Evolutionary conservation across 2,888 invertebrate species (phyloP), one percentile per base, ranked within the genome.

Genomic region (Leistus spinibarbis): DNA sequence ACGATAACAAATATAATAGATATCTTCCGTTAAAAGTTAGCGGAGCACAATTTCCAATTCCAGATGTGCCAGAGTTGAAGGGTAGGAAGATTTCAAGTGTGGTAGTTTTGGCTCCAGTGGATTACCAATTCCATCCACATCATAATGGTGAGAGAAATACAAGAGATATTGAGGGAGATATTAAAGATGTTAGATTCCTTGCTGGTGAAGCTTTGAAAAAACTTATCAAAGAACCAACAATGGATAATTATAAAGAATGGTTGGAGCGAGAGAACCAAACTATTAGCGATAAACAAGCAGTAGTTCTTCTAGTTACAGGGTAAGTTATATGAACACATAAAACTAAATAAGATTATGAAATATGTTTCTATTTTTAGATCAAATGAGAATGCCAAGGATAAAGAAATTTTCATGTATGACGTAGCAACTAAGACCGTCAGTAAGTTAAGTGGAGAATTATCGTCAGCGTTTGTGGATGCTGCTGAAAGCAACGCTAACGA

Each of bases 371-470:
- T 69, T 19, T 65, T 73, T 19, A 73, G 73, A 54, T 65, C 56
- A n/a, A 54, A 23, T 23, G 65, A 23, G n/a, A 56, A 69, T 16
- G 83, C 87, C 60, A 87, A 88, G 63, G 90, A 91, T 75, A 91
- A 91, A 82, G 95, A 95, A 86, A 95, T 95, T 80, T 95, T 90
- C 85, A 95, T 95, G 95, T 95, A 94, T 83, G 95, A 95, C 82
- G 90, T 94, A 62, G 86, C 88, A 77, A 91, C 92, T 2, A 90
- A 92, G 80, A 90, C 89, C 56, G 92, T 95, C 1, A 95, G 90
- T 84, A 94, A 92, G 85, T 86, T 95, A 20, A 91, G 90, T 78
- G 95, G 95, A 1, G 95, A 95, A 81, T 87, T 95, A 68, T 95
- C 95, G 3, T 90, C 91, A 68, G 94, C 95, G 54, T 95, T 95